Evolutionary conservation across 35 echinoderm and acorn worm species (phyloP).

Genomic region (Apostichopus japonicus): DNA sequence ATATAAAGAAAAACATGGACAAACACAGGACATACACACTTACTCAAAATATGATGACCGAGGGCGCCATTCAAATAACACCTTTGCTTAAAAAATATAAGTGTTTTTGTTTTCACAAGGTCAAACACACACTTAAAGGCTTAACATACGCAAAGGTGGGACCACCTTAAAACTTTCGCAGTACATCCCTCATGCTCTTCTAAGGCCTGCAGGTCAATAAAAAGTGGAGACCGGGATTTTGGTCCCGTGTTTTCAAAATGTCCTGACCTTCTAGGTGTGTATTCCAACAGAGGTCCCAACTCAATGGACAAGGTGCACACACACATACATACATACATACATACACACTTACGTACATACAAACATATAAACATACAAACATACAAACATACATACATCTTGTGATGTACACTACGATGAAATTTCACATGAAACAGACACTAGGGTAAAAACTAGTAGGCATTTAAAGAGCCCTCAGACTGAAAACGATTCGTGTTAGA

Average conservation of each 20-base stretch:
- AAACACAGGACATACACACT: not conserved
- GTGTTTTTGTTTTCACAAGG: not conserved
- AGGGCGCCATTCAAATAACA: not conserved
- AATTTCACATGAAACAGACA: too few species aligned
- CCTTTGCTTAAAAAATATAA: not conserved
- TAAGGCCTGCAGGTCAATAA: not conserved
- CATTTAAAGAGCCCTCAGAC: too few species aligned
- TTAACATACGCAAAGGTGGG: not conserved
- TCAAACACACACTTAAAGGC: not conserved
- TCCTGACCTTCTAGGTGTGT: conserved; percentile 10
- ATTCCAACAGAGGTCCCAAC: not conserved
- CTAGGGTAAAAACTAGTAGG: too few species aligned
- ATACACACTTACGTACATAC: too few species aligned
- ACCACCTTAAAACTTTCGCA: not conserved
- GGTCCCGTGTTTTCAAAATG: conserved; percentile 20
- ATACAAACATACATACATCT: too few species aligned
- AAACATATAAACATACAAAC: too few species aligned
- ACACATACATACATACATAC: too few species aligned
- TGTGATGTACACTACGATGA: too few species aligned
- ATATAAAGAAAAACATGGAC: too few species aligned
- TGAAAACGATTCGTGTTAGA: too few species aligned
- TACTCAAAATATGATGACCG: not conserved
- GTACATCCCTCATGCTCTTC: not conserved
- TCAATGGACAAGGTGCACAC: not conserved
- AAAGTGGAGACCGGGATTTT: not conserved